Evolutionary conservation across 2,113 vertebrate genomes (phyloP), one percentile per base, ranked within the genome.

Genomic region (Strigops habroptila): DNA sequence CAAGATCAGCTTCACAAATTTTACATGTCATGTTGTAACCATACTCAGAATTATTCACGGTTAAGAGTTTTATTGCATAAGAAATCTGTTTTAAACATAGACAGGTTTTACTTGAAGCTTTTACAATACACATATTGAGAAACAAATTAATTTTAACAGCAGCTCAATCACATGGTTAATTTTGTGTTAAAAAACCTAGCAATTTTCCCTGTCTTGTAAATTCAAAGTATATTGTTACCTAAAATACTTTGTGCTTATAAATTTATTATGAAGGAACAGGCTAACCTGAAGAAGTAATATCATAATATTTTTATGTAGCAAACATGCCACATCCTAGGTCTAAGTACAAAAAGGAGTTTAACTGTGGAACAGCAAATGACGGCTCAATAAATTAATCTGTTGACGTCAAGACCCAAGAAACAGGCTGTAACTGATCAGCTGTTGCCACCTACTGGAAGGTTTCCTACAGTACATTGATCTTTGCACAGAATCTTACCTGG

Each of bases 391-490:
- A 21, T 4, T 5, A 6, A 68, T 22, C 8, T 1, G 13, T 13
- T 27, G 41, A 23, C 25, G 3, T 14, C 12, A 43, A 4, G 23
- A 3, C 2, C 7, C 55, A 25, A 30, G 28, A 8, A 68, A 5
- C 4, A 33, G 5, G 49, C 68, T 8, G 27, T 31, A 4, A 15
- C 57, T 9, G 48, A 30, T 48, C 12, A 46, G 27, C 3, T 18
- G 65, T 63, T 85, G 96, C 97, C 96, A 92, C 76, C 96, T 94
- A 44, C 92, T 82, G 96, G 96, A 49, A 3, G 22, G 41, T 67
- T 70, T 31, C 30, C 69, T 35, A 6, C n/a, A 8, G 18, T 31
- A 89, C 84, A 27, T 2, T 1, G 8, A 39, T 18, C 52, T 69
- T 21, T 1, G 11, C 41, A 18, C 23, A 59, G 3, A 12, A 3